phyloP scores from a whole-genome alignment of 2,113 vertebrate genomes.

The Hippolais icterina region DNA sequence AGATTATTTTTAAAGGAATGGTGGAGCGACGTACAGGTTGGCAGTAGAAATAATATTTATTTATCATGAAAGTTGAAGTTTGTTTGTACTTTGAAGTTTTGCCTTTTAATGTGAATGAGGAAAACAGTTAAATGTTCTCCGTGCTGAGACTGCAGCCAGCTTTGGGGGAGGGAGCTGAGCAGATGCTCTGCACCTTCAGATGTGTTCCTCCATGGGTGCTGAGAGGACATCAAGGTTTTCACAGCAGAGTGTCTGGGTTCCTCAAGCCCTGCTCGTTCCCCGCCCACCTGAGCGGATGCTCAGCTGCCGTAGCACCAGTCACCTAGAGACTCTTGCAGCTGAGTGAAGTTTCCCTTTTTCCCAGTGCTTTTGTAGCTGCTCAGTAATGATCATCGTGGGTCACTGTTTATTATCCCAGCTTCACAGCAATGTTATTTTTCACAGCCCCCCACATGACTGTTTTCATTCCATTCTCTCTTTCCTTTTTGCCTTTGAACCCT shows the following conservation, averaged over 20 bases:
- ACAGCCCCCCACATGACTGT: not conserved
- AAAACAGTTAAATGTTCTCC: not conserved
- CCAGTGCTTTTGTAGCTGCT: conserved; percentile 15
- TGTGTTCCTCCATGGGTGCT: not conserved
- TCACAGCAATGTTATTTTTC: conserved; percentile 27
- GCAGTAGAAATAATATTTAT: not conserved
- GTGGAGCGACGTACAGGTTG: not conserved
- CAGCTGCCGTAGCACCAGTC: not conserved
- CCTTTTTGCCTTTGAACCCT: not conserved
- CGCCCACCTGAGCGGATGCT: conserved; percentile 1
- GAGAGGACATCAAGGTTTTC: not conserved
- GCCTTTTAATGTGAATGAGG: not conserved
- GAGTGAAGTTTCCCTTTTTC: not conserved
- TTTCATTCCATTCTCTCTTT: conserved; percentile 44
- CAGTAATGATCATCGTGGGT: not conserved
- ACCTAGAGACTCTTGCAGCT: not conserved
- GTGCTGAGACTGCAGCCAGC: not conserved
- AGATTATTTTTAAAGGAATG: not conserved
- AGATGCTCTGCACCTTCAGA: conserved; percentile 3
- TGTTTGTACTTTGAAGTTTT: not conserved
- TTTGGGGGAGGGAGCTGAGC: not conserved
- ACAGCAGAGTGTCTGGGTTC: not conserved
- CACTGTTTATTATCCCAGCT: conserved; percentile 52
- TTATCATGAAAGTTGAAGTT: not conserved
- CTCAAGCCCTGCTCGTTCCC: not conserved